A percentile compares a stretch with the other conserved stretches of the same genome.
Conservation (phyloP, 2,797 vertebrate species). For the Sparidentex hasta region DNA sequence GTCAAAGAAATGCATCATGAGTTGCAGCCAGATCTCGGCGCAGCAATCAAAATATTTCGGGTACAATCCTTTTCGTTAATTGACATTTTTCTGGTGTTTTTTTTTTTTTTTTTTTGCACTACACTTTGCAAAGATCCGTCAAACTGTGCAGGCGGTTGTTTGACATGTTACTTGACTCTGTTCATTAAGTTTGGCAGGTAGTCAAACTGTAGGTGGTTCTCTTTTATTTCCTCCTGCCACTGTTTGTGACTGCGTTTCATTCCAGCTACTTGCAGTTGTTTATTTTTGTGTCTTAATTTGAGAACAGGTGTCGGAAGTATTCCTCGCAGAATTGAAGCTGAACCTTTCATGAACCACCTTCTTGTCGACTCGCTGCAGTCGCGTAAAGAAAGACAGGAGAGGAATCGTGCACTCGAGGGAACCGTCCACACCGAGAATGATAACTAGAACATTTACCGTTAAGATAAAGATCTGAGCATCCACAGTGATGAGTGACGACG, state of each 20-base stretch:
- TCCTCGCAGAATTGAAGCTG: neutral
- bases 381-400: neutral
- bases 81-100: neutral
- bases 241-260: neutral
- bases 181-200: neutral
- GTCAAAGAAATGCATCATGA: slow-evolving; percentile 39
- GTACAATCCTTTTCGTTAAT: neutral
- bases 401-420: neutral
- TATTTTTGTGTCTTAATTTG: neutral
- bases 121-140: neutral
- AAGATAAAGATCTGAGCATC: too few species aligned
- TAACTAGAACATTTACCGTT: too few species aligned
- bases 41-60: neutral
- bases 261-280: neutral
- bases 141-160: neutral
- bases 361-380: neutral
- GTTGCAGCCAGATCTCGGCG: neutral
- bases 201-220: neutral
- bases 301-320: too few species aligned
- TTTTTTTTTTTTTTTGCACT: neutral
- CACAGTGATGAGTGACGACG: too few species aligned
- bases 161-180: neutral
- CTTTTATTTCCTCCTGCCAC: too few species aligned
- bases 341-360: neutral
- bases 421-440: too few species aligned